These are phyloP conservation scores for Nothobranchius furzeri DNA, from an alignment of 2,113 vertebrate genomes.

Conservation along the genomic window DNA sequence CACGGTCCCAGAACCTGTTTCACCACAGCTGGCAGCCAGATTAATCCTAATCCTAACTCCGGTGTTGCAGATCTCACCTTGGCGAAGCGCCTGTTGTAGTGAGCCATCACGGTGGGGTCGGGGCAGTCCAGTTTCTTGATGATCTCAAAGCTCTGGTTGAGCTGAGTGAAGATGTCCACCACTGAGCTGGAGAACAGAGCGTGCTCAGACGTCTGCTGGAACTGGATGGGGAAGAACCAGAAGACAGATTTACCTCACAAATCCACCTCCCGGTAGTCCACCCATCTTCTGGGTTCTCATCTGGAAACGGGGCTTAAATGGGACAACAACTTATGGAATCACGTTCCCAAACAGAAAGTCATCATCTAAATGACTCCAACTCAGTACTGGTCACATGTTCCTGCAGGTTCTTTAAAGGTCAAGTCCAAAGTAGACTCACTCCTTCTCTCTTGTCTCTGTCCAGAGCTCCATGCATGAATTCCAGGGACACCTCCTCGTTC, in stretches of 20 bases:
- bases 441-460: slow-evolving; percentile 98
- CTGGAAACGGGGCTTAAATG: too few relatives aligned
- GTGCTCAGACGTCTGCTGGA: slow-evolving; percentile 96
- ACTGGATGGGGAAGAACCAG: slow-evolving; percentile 71
- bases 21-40: too few relatives aligned
- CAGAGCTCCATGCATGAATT: slow-evolving; percentile 93
- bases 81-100: slow-evolving; percentile 91
- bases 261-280: not conserved
- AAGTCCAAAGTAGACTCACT: slow-evolving; percentile 75
- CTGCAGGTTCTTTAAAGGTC: too few relatives aligned
- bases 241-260: not conserved
- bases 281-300: not conserved
- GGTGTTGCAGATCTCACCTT: slow-evolving; percentile 78
- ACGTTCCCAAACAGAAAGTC: slow-evolving; percentile 7
- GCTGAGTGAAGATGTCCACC: slow-evolving; percentile 98
- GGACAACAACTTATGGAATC: not conserved
- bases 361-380: slow-evolving; percentile 7
- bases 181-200: slow-evolving; percentile 98
- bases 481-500: slow-evolving; percentile 96
- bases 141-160: slow-evolving; percentile 98
- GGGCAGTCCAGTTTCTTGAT: slow-evolving; percentile 96
- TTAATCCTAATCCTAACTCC: too few relatives aligned
- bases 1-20: too few relatives aligned
- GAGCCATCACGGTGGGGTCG: slow-evolving; percentile 86
- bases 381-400: too few relatives aligned